Percentiles rank a stretch among this genome's conserved stretches.
phyloP scores from a whole-genome alignment of 2,113 vertebrate species.

The Anoura caudifer region DNA sequence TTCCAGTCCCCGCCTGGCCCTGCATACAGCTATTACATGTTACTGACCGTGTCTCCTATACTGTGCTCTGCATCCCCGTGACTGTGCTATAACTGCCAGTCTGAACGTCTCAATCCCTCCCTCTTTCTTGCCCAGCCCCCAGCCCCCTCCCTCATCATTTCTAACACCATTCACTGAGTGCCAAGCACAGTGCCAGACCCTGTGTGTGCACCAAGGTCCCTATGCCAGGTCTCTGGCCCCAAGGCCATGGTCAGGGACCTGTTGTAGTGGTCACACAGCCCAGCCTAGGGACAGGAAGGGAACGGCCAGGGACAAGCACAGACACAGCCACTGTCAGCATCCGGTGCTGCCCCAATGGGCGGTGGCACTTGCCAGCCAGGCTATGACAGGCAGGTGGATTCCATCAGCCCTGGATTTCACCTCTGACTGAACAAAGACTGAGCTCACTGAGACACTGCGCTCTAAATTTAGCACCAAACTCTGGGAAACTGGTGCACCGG shows the following conservation, averaged over 20 bases:
- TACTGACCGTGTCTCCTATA: no score
- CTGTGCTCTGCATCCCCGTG: not conserved
- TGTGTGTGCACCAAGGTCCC: no score
- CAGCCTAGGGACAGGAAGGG: not conserved
- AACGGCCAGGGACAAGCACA: no score
- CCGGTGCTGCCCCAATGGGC: not conserved
- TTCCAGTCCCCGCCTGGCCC: no score
- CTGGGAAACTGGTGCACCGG: not conserved
- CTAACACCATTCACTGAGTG: not conserved
- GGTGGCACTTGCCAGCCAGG: not conserved
- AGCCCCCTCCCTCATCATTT: not conserved
- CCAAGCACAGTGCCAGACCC: no score
- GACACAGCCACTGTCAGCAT: fast-evolving
- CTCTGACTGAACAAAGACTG: constrained; percentile 32
- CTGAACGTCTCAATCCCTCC: not conserved
- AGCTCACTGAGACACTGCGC: not conserved
- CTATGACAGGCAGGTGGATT: not conserved
- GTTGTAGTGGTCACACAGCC: fast-evolving
- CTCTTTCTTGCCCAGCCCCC: not conserved
- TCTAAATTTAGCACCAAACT: constrained; percentile 47
- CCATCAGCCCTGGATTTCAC: not conserved
- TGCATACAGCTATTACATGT: no score
- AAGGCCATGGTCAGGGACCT: not conserved
- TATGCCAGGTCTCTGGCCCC: not conserved
- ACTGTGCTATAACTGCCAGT: not conserved